Evolutionary conservation across 2,797 vertebrate species (phyloP).

Genomic region (Gymnoscopelus microlampas): DNA sequence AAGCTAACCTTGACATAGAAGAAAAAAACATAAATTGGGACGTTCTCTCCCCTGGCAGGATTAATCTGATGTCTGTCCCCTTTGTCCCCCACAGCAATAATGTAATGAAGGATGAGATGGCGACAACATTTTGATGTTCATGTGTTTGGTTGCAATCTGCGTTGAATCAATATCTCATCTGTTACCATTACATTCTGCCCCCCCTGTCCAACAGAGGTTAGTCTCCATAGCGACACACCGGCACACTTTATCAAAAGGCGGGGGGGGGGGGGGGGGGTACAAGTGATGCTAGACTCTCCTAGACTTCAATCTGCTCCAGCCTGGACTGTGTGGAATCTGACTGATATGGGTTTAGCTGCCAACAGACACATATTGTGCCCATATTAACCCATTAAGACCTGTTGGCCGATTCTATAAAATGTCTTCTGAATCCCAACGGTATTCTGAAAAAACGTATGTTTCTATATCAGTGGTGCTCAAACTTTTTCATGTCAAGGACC

Average conservation of each 20-base stretch:
- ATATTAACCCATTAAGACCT: too few relatives aligned
- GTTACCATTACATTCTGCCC: slow-evolving; percentile 52
- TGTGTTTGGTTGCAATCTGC: slow-evolving; percentile 59
- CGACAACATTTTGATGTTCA: slow-evolving; percentile 67
- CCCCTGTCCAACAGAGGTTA: slow-evolving; percentile 29
- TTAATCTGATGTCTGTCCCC: slow-evolving; percentile 46
- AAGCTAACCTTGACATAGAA: slow-evolving; percentile 66
- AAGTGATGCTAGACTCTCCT: background rate
- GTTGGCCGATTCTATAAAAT: too few relatives aligned
- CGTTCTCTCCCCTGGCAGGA: slow-evolving; percentile 37
- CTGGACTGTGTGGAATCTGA: background rate
- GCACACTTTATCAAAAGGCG: slow-evolving; percentile 41
- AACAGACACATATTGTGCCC: too few relatives aligned
- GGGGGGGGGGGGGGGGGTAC: slow-evolving; percentile 6
- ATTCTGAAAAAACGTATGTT: too few relatives aligned
- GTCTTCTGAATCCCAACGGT: too few relatives aligned
- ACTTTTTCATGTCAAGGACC: too few relatives aligned
- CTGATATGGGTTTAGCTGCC: too few relatives aligned
- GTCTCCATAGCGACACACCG: slow-evolving; percentile 29
- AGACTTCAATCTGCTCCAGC: slow-evolving; percentile 33
- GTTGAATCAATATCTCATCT: slow-evolving; percentile 71
- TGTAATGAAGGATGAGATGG: slow-evolving; percentile 61
- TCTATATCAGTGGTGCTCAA: too few relatives aligned
- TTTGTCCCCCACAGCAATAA: slow-evolving; percentile 57
- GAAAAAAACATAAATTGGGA: slow-evolving; percentile 41